Conservation (phyloP, 2,797 vertebrate genomes). For the Momotus momota region DNA sequence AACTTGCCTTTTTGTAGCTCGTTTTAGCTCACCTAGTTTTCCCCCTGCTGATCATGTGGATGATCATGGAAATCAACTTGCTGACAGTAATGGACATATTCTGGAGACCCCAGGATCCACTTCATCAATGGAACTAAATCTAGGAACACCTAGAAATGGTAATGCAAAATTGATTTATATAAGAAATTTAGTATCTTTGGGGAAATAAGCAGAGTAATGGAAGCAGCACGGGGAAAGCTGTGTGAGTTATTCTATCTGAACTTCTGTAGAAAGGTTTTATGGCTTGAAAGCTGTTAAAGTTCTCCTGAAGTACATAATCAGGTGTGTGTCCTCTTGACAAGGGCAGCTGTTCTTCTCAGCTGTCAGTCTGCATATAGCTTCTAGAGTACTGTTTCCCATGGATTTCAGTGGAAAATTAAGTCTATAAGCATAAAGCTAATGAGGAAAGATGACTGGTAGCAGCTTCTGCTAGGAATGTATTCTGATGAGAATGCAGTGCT, state of each 20-base stretch:
- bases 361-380: background rate
- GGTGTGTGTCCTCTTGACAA: too few species aligned
- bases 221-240: background rate
- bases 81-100: conserved; percentile 15
- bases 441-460: background rate
- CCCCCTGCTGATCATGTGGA: conserved; percentile 63
- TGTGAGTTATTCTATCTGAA: background rate
- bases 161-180: background rate
- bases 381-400: background rate
- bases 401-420: background rate
- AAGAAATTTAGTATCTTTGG: background rate
- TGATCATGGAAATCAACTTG: conserved; percentile 52
- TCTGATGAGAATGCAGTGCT: background rate
- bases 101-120: conserved; percentile 36
- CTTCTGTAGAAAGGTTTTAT: background rate
- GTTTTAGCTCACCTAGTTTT: conserved; percentile 73
- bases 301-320: background rate
- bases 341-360: background rate
- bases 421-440: background rate
- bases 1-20: conserved; percentile 65
- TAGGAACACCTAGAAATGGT: conserved; percentile 48
- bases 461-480: background rate
- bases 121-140: conserved; percentile 49
- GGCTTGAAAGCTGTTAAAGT: background rate
- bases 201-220: background rate